Conservation (phyloP, 2,888 invertebrate species). For the Dyspetes luteomarginatus region DNA sequence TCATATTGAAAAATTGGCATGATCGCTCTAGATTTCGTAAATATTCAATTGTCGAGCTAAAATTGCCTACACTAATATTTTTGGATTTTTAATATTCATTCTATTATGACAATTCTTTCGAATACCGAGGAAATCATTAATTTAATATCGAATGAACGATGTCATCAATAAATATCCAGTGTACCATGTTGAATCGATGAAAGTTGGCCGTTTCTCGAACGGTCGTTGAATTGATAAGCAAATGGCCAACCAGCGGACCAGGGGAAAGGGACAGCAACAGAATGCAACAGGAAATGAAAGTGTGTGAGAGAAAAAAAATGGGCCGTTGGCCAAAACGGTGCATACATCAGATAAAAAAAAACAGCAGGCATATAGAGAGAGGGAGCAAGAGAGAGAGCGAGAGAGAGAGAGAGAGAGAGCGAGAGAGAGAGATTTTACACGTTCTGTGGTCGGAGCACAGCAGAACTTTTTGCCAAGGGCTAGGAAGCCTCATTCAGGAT, state of each 20-base stretch:
- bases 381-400: too few relatives aligned
- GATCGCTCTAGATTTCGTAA: too few relatives aligned
- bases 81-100: not conserved
- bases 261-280: slow-evolving; percentile 2
- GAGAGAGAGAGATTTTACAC: slow-evolving; percentile 35
- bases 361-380: slow-evolving; percentile 10
- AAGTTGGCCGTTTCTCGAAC: not conserved
- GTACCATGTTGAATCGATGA: not conserved
- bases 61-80: too few relatives aligned
- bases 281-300: slow-evolving; percentile 44
- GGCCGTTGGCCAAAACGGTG: slow-evolving; percentile 54
- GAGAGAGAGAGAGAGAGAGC: too few relatives aligned
- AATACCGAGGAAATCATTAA: too few relatives aligned
- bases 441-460: not conserved
- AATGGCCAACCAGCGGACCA: slow-evolving; percentile 5
- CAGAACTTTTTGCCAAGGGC: slow-evolving; percentile 35
- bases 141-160: too few relatives aligned
- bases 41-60: too few relatives aligned
- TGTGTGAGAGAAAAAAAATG: slow-evolving; percentile 38
- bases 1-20: too few relatives aligned
- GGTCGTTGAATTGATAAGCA: slow-evolving; percentile 32
- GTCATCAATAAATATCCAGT: too few relatives aligned
- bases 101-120: not conserved
- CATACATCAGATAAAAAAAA: slow-evolving; percentile 29
- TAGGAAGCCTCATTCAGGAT: not conserved